Conservation (phyloP, 2,113 vertebrate genomes). For the Spea bombifrons region DNA sequence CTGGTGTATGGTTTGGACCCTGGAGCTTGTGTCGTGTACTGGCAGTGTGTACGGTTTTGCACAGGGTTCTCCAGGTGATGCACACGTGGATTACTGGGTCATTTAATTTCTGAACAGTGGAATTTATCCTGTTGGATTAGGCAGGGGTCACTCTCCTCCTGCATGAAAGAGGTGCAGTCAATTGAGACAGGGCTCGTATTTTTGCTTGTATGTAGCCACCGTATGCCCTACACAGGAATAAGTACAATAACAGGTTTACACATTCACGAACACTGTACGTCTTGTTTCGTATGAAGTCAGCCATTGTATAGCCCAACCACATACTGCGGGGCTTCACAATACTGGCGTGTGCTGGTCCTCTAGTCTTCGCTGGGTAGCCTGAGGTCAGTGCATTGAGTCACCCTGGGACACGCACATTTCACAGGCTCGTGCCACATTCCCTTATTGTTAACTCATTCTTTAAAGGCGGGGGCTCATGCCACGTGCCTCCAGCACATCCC, state of each 20-base stretch:
- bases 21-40: too few species aligned
- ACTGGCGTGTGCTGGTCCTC: conserved; percentile 26
- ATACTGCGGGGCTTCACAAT: neutral
- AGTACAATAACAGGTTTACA: neutral
- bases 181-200: neutral
- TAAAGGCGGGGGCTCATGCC: too few species aligned
- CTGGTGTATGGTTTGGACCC: too few species aligned
- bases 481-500: too few species aligned
- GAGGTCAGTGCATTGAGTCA: conserved; percentile 36
- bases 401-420: conserved; percentile 9
- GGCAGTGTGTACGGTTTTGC: too few species aligned
- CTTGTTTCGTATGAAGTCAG: conserved; percentile 30
- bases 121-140: too few species aligned
- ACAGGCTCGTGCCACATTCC: conserved; percentile 36
- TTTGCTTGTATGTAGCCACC: neutral
- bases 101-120: too few species aligned
- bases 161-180: too few species aligned
- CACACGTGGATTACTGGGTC: too few species aligned
- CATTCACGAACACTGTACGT: conserved; percentile 6
- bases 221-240: neutral
- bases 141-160: too few species aligned
- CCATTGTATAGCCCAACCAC: neutral
- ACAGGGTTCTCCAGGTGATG: too few species aligned
- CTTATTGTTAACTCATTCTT: neutral
- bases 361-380: conserved; percentile 39